Base-by-base conservation (phyloP, 2,113 vertebrate genomes). In the Pelobates fuscus region DNA sequence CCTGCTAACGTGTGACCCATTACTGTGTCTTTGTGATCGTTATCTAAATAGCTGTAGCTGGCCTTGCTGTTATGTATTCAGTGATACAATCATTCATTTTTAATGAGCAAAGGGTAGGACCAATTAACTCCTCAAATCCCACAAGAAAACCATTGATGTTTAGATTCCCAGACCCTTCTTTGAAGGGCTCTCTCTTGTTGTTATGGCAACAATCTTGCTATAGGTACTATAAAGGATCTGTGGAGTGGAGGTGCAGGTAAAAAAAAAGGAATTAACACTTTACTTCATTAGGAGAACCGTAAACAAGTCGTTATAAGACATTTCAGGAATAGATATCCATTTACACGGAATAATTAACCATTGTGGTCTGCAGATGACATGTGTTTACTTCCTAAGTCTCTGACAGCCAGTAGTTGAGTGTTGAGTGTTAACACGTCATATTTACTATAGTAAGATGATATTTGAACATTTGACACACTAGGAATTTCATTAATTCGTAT, bases 111-210 rank as follows among this genome's bases (percentile, higher is more conserved):
- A 30, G 52, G 43, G 61, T 25, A 57, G 41, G 32, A 59, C 54
- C 46, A 67, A 66, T 66, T 57, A 66, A 74, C 62, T 20, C 23
- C 41, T 64, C 21, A 63, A 72, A 72, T 64, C 70, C 60, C 59
- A 18, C 8, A 63, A 72, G 59, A 55, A 32, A 26, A 11, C 49
- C 65, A 55, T 57, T 65, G 46, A 74, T 55, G 17, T 41, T 43
- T 66, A 66, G n/a, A 66, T 41, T 24, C 11, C 55, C 14, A 20
- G 23, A 43, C 46, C 17, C 66, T 17, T 26, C 43, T 66, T 59
- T 21, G 21, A n/a, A 75, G 63, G 23, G 24, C 63, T n/a, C 24
- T n/a, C 41, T 27, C 20, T 15, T 49, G 63, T 67, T 75, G 63
- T 65, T 30, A 46, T 67, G 55, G 63, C 10, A 37, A 67, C 72